phyloP scores from a whole-genome alignment of 1,140 invertebrate species.

The Halictus rubicundus region DNA sequence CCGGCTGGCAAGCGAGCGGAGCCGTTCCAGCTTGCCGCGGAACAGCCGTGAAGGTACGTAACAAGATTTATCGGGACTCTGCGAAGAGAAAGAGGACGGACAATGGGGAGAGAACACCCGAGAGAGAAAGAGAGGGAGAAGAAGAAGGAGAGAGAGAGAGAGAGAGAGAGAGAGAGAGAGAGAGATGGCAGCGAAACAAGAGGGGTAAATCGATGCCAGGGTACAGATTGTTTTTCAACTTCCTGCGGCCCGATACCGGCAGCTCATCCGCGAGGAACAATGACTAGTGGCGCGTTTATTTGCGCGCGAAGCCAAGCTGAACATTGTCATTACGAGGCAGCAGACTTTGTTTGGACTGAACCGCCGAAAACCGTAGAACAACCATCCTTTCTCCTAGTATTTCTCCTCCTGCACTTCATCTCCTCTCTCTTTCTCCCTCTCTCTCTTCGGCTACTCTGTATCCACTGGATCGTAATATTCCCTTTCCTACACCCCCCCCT shows the following conservation, averaged over 20 bases:
- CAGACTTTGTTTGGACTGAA: constrained; percentile 1
- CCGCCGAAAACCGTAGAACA: background rate
- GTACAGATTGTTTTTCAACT: constrained; percentile 11
- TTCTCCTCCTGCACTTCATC: no score
- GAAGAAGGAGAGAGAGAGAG: no score
- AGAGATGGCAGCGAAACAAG: background rate
- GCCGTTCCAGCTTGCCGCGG: background rate
- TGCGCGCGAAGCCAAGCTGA: background rate
- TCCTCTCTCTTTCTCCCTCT: no score
- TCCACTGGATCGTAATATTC: no score
- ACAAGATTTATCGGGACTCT: constrained; percentile 34
- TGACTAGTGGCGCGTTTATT: background rate
- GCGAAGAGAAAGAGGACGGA: background rate
- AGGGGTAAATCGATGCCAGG: background rate
- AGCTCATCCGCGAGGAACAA: background rate
- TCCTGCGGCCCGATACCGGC: background rate
- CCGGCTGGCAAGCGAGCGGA: background rate
- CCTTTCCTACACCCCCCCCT: no score
- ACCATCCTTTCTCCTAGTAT: no score
- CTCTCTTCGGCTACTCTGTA: no score
- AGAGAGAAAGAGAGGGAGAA: no score
- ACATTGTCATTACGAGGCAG: background rate
- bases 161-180: no score
- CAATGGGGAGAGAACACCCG: background rate
- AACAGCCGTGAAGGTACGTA: constrained; percentile 16